Evolutionary conservation across 2,113 vertebrate genomes (phyloP), one percentile per base, ranked within the genome.

Genomic region (Taxidea taxus): DNA sequence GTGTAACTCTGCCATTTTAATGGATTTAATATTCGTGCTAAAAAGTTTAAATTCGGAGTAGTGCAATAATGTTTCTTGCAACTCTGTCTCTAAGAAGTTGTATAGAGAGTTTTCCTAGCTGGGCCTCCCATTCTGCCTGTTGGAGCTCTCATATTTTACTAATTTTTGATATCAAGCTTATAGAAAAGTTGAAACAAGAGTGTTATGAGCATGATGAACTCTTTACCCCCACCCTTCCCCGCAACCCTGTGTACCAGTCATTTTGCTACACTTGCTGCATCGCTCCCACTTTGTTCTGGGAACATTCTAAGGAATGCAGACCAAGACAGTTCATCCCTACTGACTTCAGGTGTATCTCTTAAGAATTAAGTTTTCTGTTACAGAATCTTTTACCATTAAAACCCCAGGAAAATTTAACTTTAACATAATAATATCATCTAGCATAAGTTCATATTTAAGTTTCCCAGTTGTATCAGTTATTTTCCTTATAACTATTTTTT

Each of bases 301-400:
- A 31, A 90, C 27, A 25, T 56, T 74, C 11, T 5, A 34, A 34
- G 39, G 31, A 27, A 13, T 87, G 14, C 20, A 72, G 5, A 5
- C 66, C 29, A 27, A 56, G 49, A 58, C 25, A 25, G 0, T 49
- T 86, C 47, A 51, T 77, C 54, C 8, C n/a, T 72, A 14, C 54
- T 16, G 47, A 70, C 21, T 47, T 86, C 44, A 8, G 8, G 3
- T 49, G 0, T 93, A 16, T 70, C 68, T 78, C 31, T 27, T 54
- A 51, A 95, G 72, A 51, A 47, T 70, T n/a, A 27, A 56, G 29
- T 49, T 78, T 90, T 85, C 37, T 78, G n/a, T 91, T 70, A 20
- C 11, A 74, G 7, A 34, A 34, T 78, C 42, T 20, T 1, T 91
- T 83, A 27, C 23, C 25, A 23, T 37, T 54, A 60, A 83, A 82